Conservation (phyloP, 2,888 invertebrate species). For the Scaptomyza caliginosa region DNA sequence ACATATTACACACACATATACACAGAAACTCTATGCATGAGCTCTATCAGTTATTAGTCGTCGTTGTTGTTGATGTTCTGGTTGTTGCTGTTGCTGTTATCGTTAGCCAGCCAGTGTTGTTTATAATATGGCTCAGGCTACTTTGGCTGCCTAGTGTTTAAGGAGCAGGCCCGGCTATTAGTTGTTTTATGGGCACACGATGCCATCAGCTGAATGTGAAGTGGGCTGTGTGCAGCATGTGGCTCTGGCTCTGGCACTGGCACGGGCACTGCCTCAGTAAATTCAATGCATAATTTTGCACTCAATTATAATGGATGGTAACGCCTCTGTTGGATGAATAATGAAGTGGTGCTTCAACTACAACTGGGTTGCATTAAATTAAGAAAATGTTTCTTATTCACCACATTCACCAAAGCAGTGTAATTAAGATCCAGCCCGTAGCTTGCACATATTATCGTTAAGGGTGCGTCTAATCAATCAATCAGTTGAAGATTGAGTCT, state of each 20-base stretch:
- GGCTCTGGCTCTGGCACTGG: conserved; percentile 10
- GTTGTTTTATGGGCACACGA: conserved; percentile 67
- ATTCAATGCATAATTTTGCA: conserved; percentile 78
- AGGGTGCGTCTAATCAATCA: conserved; percentile 62
- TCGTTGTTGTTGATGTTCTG: conserved; percentile 59
- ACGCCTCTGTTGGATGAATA: conserved; percentile 50
- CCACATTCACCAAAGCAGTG: conserved; percentile 2
- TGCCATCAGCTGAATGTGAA: conserved; percentile 53
- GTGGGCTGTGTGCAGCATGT: conserved; percentile 36
- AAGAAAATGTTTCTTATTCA: conserved; percentile 54
- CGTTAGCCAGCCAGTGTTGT: conserved; percentile 59
- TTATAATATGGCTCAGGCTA: conserved; percentile 60
- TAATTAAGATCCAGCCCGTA: conserved; percentile 37
- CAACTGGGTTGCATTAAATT: conserved; percentile 53
- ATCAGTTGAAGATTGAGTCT: conserved; percentile 26
- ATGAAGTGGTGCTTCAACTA: conserved; percentile 62
- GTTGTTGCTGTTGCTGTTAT: conserved; percentile 56
- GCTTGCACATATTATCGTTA: conserved; percentile 58
- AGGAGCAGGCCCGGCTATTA: conserved; percentile 51
- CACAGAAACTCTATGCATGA: not conserved
- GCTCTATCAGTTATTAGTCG: conserved; percentile 60
- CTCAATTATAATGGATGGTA: conserved; percentile 74
- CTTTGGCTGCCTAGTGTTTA: conserved; percentile 6
- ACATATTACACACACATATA: not conserved
- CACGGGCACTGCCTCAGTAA: conserved; percentile 18